Base-by-base conservation (phyloP, 2,888 invertebrate species). In the Eledona agricola region DNA sequence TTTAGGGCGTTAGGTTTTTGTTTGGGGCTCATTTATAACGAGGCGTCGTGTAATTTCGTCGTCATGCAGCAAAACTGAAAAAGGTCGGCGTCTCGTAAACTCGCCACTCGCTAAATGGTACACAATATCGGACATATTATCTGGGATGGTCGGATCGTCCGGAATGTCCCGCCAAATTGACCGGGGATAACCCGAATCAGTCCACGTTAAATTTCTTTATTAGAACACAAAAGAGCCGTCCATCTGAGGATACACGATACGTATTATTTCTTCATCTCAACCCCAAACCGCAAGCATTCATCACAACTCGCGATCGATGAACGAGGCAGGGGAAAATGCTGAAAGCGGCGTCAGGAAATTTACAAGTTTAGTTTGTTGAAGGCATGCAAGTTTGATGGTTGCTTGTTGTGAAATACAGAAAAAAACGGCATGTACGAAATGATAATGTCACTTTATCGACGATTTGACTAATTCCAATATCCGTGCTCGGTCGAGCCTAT, bases 151-250 rank as follows among this genome's bases (percentile, higher is more conserved):
- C 28, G 31, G 43, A 29, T 17, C 43, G 43, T 13, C 5, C n/a
- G 43, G 32, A 43, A 43, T 43, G 43, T 43, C 43, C 22, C 19
- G 43, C 31, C 25, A 43, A 43, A 43, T 43, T 43, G 43, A 43
- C 43, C 43, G 43, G 16, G 22, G 43, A 43, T 43, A 43, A 43
- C 32, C 43, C 43, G 16, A 20, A 43, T 43, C 37, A 37, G 51
- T 51, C 51, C 35, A 37, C 51, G 45, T 51, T 19, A 5, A n/a
- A n/a, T n/a, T 45, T 52, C 46, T 52, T 52, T 52, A 52, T 52
- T 52, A 46, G 38, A 7, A 29, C 52, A 45, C 52, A 34, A 51
- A 43, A 43, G 43, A 45, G 22, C 31, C 31, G 31, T 32, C 31
- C 19, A 15, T 15, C 22, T 19, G 6, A 4, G 20, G 20, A 19